Evolutionary conservation across 2,113 vertebrate species (phyloP).

Genomic region (Cisticola juncidis): DNA sequence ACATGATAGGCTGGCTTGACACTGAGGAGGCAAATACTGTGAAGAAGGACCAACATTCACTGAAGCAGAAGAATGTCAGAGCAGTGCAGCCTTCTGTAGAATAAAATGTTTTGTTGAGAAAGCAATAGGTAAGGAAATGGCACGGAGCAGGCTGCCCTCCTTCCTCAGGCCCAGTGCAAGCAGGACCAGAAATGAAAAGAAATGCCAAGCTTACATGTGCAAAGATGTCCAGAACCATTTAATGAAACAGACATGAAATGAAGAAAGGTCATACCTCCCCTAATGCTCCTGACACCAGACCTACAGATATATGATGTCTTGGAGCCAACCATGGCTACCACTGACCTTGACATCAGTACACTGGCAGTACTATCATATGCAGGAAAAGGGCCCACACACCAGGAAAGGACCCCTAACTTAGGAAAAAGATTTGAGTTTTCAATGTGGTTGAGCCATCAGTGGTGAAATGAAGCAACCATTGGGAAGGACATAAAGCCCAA

Average conservation of each 20-base stretch:
- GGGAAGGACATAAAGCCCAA: not conserved
- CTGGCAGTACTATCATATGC: not conserved
- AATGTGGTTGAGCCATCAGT: not conserved
- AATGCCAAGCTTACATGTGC: not conserved
- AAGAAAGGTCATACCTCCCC: not conserved
- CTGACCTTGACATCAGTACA: not conserved
- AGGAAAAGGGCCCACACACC: not conserved
- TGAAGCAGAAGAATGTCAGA: not conserved
- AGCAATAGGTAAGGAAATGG: not conserved
- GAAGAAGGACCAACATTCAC: not conserved
- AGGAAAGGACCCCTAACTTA: not conserved
- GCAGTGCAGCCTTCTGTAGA: not conserved
- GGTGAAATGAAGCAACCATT: not conserved
- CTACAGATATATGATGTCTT: not conserved
- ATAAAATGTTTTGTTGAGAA: not conserved
- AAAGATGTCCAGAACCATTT: not conserved
- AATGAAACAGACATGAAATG: not conserved
- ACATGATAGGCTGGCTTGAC: not conserved
- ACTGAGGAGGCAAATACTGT: not conserved
- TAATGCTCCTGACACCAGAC: not conserved
- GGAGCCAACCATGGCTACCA: not conserved
- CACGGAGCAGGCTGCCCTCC: not conserved
- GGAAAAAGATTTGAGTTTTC: not conserved
- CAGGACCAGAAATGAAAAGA: not conserved
- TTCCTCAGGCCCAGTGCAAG: not conserved